Evolutionary conservation across 2,888 invertebrate genomes (phyloP), one percentile per base, ranked within the genome.

Genomic region (Euplagia quadripunctaria): DNA sequence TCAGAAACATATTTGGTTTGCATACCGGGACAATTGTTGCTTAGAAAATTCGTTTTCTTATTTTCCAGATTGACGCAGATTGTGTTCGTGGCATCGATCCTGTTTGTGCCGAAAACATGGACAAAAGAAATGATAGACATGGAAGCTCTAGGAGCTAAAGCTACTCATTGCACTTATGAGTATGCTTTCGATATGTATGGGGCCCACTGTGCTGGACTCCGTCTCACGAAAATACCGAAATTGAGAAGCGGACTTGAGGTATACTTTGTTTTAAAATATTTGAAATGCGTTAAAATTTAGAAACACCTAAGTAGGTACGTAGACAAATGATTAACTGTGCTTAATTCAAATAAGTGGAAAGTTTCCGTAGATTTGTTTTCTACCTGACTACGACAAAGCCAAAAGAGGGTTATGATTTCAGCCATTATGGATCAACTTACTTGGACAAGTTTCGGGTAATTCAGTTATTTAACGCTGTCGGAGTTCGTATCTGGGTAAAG

Each of bases 181-280:
- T 93, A 94, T 68, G 94, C 94, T 0, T 95, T 89, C 82, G 93
- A 95, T 9, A 96, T 97, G 96, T 93, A 96, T 42, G 96, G 96
- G 4, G 97, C 96, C 0, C 92, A 95, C 78, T 97, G 97, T 87
- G 92, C 90, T 6, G 93, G 94, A 0, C 90, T 96, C 42, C 92
- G 94, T 43, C 90, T 96, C 5, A 82, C 84, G 41, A 92, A 94
- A 69, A 92, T 97, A 78, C 97, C 97, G 0, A 91, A 82, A 77
- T 89, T 97, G 55, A 96, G 93, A 81, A 86, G 92, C 17, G 93
- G 96, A 66, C 96, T 97, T 80, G 96, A 97, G 96, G 97, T 97
- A 78, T 74, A 82, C 69, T 46, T 51, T 42, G 16, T 17, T 71
- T 31, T 12, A 31, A 61, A 55, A 55, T 8, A n/a, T n/a, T 55